A percentile compares a stretch with the other conserved stretches of the same genome.
Conservation (phyloP, 2,888 invertebrate genomes). For the Ypsolopha sequella region DNA sequence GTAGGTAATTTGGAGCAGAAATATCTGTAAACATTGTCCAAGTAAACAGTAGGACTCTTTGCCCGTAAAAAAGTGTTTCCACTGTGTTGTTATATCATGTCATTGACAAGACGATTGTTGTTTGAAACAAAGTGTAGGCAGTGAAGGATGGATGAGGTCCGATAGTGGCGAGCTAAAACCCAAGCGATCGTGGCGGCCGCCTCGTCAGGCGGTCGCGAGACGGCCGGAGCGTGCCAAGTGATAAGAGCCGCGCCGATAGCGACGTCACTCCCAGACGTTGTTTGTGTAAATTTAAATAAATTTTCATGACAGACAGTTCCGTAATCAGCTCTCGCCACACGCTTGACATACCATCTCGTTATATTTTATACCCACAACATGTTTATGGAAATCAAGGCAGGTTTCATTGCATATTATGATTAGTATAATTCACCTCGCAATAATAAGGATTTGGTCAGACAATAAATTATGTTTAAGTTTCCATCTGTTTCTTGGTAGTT, state of each 20-base stretch:
- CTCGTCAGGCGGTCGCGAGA: constrained; percentile 48
- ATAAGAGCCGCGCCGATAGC: constrained; percentile 70
- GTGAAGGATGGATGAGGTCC: constrained; percentile 35
- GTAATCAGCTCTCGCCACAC: constrained; percentile 64
- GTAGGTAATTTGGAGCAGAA: neutral
- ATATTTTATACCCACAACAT: constrained; percentile 19
- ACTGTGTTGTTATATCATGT: neutral
- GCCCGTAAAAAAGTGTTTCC: neutral
- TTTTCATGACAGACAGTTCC: constrained; percentile 71
- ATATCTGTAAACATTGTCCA: neutral
- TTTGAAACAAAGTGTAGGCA: constrained; percentile 1
- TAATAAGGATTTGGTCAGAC: too few species aligned
- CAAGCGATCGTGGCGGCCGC: constrained; percentile 51
- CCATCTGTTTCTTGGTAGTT: too few species aligned
- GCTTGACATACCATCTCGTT: constrained; percentile 54
- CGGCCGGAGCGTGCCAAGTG: constrained; percentile 68
- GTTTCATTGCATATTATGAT: neutral
- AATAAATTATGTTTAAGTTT: too few species aligned
- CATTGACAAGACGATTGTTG: neutral
- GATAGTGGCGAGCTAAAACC: constrained; percentile 23
- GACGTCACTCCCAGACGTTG: constrained; percentile 71
- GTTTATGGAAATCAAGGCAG: constrained; percentile 8
- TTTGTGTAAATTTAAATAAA: constrained; percentile 71
- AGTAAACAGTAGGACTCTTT: neutral
- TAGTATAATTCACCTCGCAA: neutral